These are phyloP conservation scores for Ylistrum balloti DNA, from an alignment of 1,140 invertebrate genomes.

Conservation along the genomic window DNA sequence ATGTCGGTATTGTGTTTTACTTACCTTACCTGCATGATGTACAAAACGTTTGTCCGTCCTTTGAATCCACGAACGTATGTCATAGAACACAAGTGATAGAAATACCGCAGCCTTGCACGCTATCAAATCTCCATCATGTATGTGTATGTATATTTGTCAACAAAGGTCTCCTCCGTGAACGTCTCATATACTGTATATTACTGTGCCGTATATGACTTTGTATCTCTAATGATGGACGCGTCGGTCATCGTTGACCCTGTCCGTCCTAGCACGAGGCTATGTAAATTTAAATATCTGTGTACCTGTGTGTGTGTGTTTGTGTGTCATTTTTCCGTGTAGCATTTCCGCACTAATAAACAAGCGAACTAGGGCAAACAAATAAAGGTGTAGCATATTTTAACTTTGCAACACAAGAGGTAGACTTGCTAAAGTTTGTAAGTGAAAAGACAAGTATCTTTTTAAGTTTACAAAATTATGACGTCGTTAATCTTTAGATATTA, in stretches of 20 bases:
- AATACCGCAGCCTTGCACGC: background rate
- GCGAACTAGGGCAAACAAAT: background rate
- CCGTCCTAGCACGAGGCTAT: background rate
- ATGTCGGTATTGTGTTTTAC: no score
- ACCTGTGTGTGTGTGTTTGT: no score
- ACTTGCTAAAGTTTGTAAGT: no score
- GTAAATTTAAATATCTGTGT: background rate
- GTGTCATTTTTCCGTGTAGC: background rate
- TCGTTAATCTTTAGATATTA: no score
- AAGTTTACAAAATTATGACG: no score
- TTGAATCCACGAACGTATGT: background rate
- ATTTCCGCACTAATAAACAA: background rate
- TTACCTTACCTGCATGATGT: background rate
- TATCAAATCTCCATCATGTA: background rate
- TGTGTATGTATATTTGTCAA: background rate
- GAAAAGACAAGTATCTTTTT: no score
- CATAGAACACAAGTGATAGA: background rate
- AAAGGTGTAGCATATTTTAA: background rate
- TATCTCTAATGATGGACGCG: background rate
- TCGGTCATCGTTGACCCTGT: background rate
- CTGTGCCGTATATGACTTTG: background rate
- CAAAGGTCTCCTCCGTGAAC: background rate
- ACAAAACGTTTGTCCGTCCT: background rate
- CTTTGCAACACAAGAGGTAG: background rate
- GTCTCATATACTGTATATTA: background rate